A percentile compares a stretch with the other conserved stretches of the same genome.
phyloP scores from a whole-genome alignment of 2,888 invertebrate species.

The Neoitamus cyanurus region DNA sequence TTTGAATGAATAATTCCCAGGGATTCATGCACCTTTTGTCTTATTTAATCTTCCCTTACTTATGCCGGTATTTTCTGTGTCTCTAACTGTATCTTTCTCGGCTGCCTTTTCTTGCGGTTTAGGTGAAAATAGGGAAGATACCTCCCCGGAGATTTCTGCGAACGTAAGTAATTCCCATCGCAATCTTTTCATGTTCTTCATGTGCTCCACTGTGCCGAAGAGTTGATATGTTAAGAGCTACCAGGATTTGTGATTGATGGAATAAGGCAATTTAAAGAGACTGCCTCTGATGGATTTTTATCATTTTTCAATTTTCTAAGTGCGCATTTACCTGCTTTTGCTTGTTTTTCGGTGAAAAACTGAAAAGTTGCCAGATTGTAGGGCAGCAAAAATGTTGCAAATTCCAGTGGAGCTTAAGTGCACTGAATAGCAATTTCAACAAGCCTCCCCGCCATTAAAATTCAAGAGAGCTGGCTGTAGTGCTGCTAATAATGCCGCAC shows the following conservation, averaged over 20 bases:
- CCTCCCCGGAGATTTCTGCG: not conserved
- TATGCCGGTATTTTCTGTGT: not conserved
- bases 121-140: conserved; percentile 5
- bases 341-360: not conserved
- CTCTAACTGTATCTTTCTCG: not conserved
- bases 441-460: not conserved
- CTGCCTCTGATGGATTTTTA: not conserved
- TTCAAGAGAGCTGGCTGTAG: not conserved
- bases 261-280: not conserved
- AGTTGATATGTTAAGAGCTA: conserved; percentile 1
- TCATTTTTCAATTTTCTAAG: not conserved
- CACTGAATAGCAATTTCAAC: not conserved
- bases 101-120: not conserved
- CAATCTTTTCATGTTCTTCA: not conserved
- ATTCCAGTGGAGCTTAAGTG: not conserved
- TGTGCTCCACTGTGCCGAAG: not conserved
- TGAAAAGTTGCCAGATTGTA: not conserved
- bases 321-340: not conserved
- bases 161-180: not conserved
- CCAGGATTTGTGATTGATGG: conserved; percentile 1
- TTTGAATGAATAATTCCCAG: conserved; percentile 1
- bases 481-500: not conserved
- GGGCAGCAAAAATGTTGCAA: not conserved
- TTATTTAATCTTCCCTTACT: not conserved
- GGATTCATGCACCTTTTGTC: conserved; percentile 1